Conservation (phyloP, 2,888 invertebrate genomes). For the Euspilapteryx auroguttella region DNA sequence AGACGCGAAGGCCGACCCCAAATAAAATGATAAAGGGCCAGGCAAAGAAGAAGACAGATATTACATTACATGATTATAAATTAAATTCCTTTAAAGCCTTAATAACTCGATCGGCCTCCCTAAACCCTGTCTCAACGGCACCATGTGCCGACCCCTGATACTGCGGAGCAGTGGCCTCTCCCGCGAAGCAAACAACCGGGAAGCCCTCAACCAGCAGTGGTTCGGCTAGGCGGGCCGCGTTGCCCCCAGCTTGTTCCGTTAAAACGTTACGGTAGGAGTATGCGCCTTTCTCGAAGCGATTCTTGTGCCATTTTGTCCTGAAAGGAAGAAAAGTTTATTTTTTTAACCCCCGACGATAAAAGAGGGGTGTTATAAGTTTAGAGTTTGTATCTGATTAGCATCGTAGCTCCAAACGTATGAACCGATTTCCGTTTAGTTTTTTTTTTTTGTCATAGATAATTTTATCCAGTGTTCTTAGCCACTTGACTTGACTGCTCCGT, state of each 20-base stretch:
- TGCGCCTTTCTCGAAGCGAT: constrained; percentile 56
- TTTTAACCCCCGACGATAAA: not conserved
- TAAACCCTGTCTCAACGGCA: constrained; percentile 61
- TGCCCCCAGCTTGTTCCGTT: constrained; percentile 29
- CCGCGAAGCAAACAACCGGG: constrained; percentile 51
- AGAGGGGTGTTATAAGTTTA: not conserved
- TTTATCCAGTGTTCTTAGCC: no score
- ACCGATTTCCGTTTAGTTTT: no score
- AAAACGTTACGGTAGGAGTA: constrained; percentile 50
- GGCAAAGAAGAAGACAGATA: no score
- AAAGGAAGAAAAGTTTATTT: constrained; percentile 5
- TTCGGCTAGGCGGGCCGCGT: constrained; percentile 30
- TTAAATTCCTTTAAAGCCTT: no score
- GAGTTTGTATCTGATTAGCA: not conserved
- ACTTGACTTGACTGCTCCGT: no score
- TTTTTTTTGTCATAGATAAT: no score
- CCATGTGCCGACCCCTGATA: constrained; percentile 67
- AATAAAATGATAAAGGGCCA: no score
- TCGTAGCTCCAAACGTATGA: no score
- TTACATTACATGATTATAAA: no score
- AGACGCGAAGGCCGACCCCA: no score
- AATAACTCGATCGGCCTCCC: constrained; percentile 48
- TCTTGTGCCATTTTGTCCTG: constrained; percentile 56
- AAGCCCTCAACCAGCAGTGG: constrained; percentile 18
- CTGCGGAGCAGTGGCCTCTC: constrained; percentile 55